Evolutionary conservation across 2,888 invertebrate genomes (phyloP), one percentile per base, ranked within the genome.

Genomic region (Patella pellucida): DNA sequence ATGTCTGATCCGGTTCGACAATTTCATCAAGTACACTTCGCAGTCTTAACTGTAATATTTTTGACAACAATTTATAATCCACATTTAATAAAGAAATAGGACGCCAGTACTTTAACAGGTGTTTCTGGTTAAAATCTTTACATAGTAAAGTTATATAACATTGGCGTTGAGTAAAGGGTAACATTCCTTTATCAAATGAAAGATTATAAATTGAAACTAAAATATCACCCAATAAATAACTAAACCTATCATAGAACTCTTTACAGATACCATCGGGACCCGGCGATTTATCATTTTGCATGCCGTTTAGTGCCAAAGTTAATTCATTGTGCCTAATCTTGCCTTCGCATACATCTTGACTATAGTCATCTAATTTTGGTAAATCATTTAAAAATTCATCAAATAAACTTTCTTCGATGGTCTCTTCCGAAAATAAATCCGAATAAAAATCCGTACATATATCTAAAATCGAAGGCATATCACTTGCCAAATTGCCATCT

Each of bases 31-130:
- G 52, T 51, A 83, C 77, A n/a, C 56, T 52, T 16, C 73, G 71
- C 50, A 84, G 68, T 12, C 82, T 16, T 62, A 77, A 82, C n/a
- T 79, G 52, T n/a, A 83, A 52, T 15, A 76, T 41, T 79, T 84
- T 83, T 1, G 82, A 81, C 7, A 83, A 52, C 68, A 82, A 78
- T 77, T 84, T 82, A 19, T 81, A 76, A 73, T 84, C 82, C 15
- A 79, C 62, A 77, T 82, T 81, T 56, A 84, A 69, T 7, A 83
- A 67, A 12, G 82, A 82, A 54, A 84, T 84, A 12, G 83, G 85
- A n/a, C 82, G 68, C 71, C 80, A 83, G 69, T 77, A 76, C 76
- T 82, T 81, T 68, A 83, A 70, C 71, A 76, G 16, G 12, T 71
- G 41, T 15, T 74, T 54, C 41, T 81, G 71, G 51, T 68, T 52